Percentiles rank a stretch among this genome's conserved stretches.
These are phyloP conservation scores for Rotaria macrura DNA, from an alignment of 2,888 invertebrate genomes.

Conservation along the genomic window DNA sequence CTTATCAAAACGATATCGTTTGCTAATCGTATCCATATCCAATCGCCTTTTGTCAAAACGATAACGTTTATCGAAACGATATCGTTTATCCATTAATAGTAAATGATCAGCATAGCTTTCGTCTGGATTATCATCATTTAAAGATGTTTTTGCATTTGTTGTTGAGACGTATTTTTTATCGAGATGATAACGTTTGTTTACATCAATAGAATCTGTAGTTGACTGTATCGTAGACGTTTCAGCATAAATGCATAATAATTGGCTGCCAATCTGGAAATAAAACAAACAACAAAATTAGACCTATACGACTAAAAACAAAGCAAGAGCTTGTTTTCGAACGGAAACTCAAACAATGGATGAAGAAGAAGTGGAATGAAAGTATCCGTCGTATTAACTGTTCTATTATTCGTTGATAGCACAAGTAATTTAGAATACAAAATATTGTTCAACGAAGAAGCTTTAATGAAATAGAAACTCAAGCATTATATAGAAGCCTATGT, in stretches of 20 bases:
- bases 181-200: conserved; percentile 22
- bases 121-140: not conserved
- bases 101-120: not conserved
- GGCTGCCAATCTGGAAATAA: not conserved
- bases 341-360: no score
- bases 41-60: conserved; percentile 23
- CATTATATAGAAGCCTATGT: no score
- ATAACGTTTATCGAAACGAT: conserved; percentile 32
- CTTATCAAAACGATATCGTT: conserved; percentile 27
- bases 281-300: not conserved
- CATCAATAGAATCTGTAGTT: not conserved
- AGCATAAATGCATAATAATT: not conserved
- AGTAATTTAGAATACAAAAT: no score
- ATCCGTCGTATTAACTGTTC: no score
- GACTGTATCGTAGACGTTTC: not conserved
- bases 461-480: no score
- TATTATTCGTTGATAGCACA: no score
- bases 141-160: not conserved
- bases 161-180: conserved; percentile 13
- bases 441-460: no score
- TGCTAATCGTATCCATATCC: not conserved
- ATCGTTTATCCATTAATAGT: conserved; percentile 22
- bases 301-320: no score
- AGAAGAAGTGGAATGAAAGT: no score
- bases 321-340: no score